phyloP scores from a whole-genome alignment of 2,113 vertebrate species.

The Gallinago undulata region DNA sequence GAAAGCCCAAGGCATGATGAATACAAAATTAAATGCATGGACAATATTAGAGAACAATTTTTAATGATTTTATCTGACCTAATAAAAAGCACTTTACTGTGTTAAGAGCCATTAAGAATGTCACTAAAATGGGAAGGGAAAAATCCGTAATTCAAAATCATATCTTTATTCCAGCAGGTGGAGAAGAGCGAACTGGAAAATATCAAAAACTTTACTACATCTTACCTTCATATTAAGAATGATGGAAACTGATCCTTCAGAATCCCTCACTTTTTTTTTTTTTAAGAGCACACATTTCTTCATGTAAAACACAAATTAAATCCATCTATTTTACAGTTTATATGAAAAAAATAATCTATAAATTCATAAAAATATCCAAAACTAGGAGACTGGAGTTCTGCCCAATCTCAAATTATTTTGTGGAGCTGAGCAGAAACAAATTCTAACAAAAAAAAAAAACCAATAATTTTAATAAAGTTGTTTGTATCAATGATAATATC shows the following conservation, averaged over 20 bases:
- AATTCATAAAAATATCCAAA: not conserved
- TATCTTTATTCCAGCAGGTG: not conserved
- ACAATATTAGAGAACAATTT: not conserved
- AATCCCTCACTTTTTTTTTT: not conserved
- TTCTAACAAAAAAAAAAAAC: not conserved
- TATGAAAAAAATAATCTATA: not conserved
- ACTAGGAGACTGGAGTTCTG: not conserved
- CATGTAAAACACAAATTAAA: not conserved
- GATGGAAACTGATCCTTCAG: not conserved
- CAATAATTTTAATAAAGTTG: not conserved
- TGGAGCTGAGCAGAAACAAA: not conserved
- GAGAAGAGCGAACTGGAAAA: not conserved
- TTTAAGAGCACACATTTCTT: not conserved
- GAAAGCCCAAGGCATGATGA: not conserved
- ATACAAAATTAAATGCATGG: not conserved
- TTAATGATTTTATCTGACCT: not conserved
- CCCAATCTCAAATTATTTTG: not conserved
- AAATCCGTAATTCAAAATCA: not conserved
- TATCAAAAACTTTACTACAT: not conserved
- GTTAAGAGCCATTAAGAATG: not conserved
- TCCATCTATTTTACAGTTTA: not conserved
- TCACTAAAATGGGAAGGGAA: not conserved
- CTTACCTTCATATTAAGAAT: not conserved
- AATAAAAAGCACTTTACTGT: not conserved
- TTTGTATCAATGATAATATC: not conserved